These are phyloP conservation scores for Dunckerocampus dactyliophorus DNA, from an alignment of 2,113 vertebrate species.

Conservation along the genomic window DNA sequence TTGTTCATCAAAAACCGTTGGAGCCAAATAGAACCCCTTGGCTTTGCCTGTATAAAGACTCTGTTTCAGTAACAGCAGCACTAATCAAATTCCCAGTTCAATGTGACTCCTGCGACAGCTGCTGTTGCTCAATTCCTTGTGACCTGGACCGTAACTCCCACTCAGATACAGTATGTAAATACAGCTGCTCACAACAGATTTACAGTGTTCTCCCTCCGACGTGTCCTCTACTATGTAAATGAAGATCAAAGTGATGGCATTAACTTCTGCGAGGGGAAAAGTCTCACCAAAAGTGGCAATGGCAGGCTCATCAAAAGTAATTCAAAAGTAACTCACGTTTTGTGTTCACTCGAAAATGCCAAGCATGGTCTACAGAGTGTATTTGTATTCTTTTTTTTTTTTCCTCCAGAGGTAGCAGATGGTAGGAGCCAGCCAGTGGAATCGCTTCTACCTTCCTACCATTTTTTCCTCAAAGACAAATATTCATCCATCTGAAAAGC, in stretches of 20 bases:
- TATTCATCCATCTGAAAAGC: constrained; percentile 38
- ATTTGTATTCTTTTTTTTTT: constrained; percentile 20
- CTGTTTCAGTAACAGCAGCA: constrained; percentile 6
- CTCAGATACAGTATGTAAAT: constrained; percentile 14
- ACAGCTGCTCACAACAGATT: constrained; percentile 13
- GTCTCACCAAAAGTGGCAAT: no score
- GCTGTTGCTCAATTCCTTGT: constrained; percentile 10
- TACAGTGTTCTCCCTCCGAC: not conserved
- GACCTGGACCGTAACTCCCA: constrained; percentile 3
- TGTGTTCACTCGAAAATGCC: not conserved
- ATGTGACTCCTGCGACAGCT: constrained; percentile 7
- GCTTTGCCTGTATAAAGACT: constrained; percentile 1
- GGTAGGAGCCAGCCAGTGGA: not conserved
- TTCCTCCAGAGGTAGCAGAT: not conserved
- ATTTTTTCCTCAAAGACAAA: constrained; percentile 38
- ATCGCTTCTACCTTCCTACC: constrained; percentile 11
- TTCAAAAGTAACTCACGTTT: no score
- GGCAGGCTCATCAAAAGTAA: no score
- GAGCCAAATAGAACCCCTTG: constrained; percentile 14
- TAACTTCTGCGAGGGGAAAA: no score
- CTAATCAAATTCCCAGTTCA: constrained; percentile 18
- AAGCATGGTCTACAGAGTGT: not conserved
- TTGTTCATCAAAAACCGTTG: constrained; percentile 6
- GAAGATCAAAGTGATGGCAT: not conserved
- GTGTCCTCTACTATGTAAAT: not conserved